Base-by-base conservation (phyloP, 2,797 vertebrate species). In the Coranthus polyacanthus region DNA sequence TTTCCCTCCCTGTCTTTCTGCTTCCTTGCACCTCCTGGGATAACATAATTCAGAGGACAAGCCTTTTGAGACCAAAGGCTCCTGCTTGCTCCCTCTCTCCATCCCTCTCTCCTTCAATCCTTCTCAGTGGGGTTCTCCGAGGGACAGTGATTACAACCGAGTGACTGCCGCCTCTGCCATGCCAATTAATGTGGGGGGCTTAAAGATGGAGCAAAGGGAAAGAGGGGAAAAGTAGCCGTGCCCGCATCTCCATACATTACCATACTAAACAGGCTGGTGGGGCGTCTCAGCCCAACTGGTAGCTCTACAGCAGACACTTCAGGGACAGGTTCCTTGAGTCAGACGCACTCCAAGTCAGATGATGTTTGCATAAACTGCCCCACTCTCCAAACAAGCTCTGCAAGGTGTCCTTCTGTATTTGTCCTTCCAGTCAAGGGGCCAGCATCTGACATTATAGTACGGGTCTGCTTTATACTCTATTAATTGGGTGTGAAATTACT, bases 141-240 rank as follows among this genome's bases (percentile, higher is more conserved):
- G 87, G 91, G 89, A 89, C 85, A 73, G 88, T 89, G 89, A 90
- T 93, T 93, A 92, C 90, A 91, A 83, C 84, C 69, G 65, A 80
- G 83, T 79, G 81, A 78, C 85, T 73, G 78, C 81, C 34, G 78
- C 79, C 82, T 83, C 78, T 89, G 78, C 88, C 84, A 86, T 81
- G 73, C 76, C 90, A 90, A 91, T 92, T 93, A 92, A 90, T 88
- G 76, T 51, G 58, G 45, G 72, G 85, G 82, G 82, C 82, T 89
- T 88, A 83, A 87, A 85, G 80, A 82, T 21, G 62, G 61, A 76
- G 70, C 50, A 56, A 59, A 65, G 74, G 76, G 64, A 71, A 61
- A 68, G 70, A 73, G 53, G 62, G 58, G 65, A 77, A 85, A 75
- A 75, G 73, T 60, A 55, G 59, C 68, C 59, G 36, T 74, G 79